Conservation (phyloP, 2,797 vertebrate genomes). For the Phoxinus dragarum region DNA sequence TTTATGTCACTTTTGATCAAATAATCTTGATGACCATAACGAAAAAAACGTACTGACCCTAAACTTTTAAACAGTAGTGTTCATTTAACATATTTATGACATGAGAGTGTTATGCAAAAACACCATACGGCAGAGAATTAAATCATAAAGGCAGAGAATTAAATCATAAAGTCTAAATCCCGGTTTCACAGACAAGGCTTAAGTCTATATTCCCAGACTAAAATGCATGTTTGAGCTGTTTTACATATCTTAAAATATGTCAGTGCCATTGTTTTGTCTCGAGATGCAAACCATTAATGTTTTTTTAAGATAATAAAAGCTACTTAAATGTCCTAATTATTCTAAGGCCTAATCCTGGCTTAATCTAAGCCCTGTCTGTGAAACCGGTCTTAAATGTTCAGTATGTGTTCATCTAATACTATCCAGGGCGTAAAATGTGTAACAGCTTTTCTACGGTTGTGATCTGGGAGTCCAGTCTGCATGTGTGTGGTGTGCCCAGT, state of each 20-base stretch:
- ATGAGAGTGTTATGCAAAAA: background rate
- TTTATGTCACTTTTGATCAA: background rate
- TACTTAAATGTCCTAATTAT: too few species aligned
- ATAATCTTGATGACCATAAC: background rate
- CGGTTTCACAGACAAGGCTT: too few species aligned
- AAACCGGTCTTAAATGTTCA: background rate
- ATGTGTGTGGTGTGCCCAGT: slow-evolving; percentile 44
- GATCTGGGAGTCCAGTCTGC: slow-evolving; percentile 30
- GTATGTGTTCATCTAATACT: slow-evolving; percentile 1
- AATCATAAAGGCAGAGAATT: too few species aligned
- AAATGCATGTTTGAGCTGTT: too few species aligned
- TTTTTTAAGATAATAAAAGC: too few species aligned
- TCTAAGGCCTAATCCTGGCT: too few species aligned
- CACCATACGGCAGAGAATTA: background rate
- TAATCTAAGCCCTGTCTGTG: too few species aligned
- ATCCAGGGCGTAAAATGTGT: slow-evolving; percentile 2
- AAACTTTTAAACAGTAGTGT: background rate
- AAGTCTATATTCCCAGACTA: too few species aligned
- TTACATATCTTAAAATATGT: background rate
- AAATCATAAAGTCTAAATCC: background rate
- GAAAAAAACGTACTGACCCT: background rate
- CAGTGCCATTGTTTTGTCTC: too few species aligned
- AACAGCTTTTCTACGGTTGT: slow-evolving; percentile 26
- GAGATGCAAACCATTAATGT: too few species aligned
- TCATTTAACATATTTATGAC: background rate